Evolutionary conservation across 2,797 vertebrate genomes (phyloP), one percentile per base, ranked within the genome.

Genomic region (Pelodytes ibericus): DNA sequence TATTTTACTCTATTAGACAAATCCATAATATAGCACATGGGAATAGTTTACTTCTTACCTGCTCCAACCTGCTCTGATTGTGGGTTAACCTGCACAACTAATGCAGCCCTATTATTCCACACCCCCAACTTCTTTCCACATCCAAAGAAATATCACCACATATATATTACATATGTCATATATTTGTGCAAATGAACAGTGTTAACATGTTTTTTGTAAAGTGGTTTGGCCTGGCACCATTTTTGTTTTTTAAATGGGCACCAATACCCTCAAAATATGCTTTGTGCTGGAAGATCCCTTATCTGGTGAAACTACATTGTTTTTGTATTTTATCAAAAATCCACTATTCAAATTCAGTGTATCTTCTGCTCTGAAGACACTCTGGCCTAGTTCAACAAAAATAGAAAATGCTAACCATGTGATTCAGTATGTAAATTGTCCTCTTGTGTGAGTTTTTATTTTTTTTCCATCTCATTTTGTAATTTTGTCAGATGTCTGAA

Each of bases 81-180:
- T 56, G 22, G 8, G 7, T 58, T 15, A 58, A 13, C 24, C 11
- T 58, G 56, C 20, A 41, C 7, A 44, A 39, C 11, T 41, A 39
- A 62, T 10, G 10, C n/a, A 44, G 11, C 15, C 41, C 41, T 1
- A 13, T 10, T 16, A 1, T 16, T 2, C 41, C 1, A n/a, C n/a
- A n/a, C n/a, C n/a, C n/a, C 33, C 33, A 5, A 5, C 4, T 15
- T 49, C 18, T 53, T 20, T 30, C 53, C 16, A 15, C 11, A 10
- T 63, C 65, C 74, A 76, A 70, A 76, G 66, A 69, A 26, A 31
- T 39, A 11, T 11, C 57, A 51, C 73, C 56, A 53, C 51, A 75
- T 69, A 60, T n/a, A n/a, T n/a, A n/a, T n/a, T n/a, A n/a, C n/a
- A n/a, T n/a, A n/a, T 49, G 44, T 15, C 11, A 3, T 36, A 6